Evolutionary conservation across 1,140 invertebrate species (phyloP).

Genomic region (Prorops nasuta): DNA sequence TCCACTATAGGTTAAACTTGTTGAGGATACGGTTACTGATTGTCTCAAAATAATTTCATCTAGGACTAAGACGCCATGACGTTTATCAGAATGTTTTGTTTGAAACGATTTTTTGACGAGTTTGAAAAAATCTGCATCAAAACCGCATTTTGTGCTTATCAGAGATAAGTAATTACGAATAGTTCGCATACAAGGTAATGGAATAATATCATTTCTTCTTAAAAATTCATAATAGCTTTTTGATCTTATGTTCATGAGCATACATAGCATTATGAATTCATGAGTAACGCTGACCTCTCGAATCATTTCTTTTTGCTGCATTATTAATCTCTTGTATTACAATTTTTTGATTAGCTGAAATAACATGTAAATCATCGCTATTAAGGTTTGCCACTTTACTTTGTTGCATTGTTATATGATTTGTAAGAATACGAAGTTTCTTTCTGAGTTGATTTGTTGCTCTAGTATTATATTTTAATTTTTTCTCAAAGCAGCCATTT

Average conservation of each 20-base stretch:
- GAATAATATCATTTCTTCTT: no score
- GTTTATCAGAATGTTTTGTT: conserved; percentile 1
- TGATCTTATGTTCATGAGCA: conserved; percentile 13
- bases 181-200: conserved; percentile 4
- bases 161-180: conserved; percentile 11
- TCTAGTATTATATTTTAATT: no score
- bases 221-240: conserved; percentile 5
- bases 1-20: conserved; percentile 13
- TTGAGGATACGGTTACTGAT: conserved; percentile 10
- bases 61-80: conserved; percentile 16
- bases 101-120: conserved; percentile 6
- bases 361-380: no score
- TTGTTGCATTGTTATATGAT: no score
- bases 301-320: not conserved
- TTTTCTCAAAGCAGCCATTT: no score
- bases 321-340: conserved; percentile 9
- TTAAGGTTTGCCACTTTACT: no score
- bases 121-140: conserved; percentile 21
- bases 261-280: conserved; percentile 9
- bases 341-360: not conserved
- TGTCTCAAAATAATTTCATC: conserved; percentile 19
- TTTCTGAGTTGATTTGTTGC: no score
- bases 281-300: conserved; percentile 8
- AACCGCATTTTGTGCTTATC: conserved; percentile 14
- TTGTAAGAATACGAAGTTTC: no score